Evolutionary conservation across 1,140 invertebrate genomes (phyloP), one percentile per base, ranked within the genome.

Genomic region (Epicauta chinensis): DNA sequence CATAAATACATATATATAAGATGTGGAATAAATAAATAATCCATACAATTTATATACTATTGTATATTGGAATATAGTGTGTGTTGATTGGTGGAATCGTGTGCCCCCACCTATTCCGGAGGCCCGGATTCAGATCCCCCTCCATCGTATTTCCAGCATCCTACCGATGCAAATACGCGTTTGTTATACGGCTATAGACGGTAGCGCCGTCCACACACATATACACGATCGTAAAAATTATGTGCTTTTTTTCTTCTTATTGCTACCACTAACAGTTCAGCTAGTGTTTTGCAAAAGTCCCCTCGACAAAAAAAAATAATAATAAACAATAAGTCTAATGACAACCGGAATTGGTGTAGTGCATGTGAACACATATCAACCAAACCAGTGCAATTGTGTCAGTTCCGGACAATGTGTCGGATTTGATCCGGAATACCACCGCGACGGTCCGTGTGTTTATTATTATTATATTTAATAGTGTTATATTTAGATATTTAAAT

Each of bases 21-120:
- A 64, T 67, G 66, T 62, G 61, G 67, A 69, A 71, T 71, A 71
- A 71, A 71, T 71, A 71, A 71, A 71, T 71, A 71, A 71, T 71
- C 69, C 66, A 69, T 71, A 71, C 65, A 69, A 71, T 71, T 69
- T 71, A 71, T 71, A 65, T 67, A 71, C 61, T 69, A 71, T 71
- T 71, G 67, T 71, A 67, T 67, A 69, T 69, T 63, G 67, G 63
- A 55, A 48, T 42, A 58, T 32, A 51, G 40, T 36, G 34, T 5
- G 9, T 36, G 31, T 39, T 49, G 51, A 70, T 70, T 70, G 66
- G 68, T 56, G 52, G 51, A 16, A 34, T 32, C 13, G 37, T 14
- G 9, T 35, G 48, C 39, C 62, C 67, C 68, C 64, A 64, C 66
- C 56, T n/a, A n/a, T 60, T 55, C 15, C 46, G 36, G 38, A 54